These are phyloP conservation scores for Bombus impatiens DNA, from an alignment of 1,140 invertebrate species.

Conservation along the genomic window DNA sequence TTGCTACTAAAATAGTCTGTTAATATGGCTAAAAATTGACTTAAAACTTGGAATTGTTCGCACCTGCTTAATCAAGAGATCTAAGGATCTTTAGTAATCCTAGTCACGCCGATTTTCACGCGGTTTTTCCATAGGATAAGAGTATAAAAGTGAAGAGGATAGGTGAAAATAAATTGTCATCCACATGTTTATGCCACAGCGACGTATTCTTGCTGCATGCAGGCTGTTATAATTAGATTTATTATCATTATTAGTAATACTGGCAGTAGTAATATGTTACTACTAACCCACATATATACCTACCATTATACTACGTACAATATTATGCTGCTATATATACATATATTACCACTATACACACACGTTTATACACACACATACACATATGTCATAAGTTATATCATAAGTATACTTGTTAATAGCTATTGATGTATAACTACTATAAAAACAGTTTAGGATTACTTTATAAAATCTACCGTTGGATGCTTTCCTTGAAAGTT, in stretches of 20 bases:
- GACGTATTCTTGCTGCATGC: conserved; percentile 52
- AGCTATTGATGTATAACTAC: not conserved
- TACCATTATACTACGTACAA: not conserved
- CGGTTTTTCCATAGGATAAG: conserved; percentile 42
- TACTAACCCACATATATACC: not conserved
- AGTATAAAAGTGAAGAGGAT: conserved; percentile 11
- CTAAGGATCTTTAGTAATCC: conserved; percentile 57
- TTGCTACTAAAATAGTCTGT: not conserved
- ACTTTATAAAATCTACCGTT: not conserved
- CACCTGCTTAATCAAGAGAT: conserved; percentile 11
- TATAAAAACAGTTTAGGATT: not conserved
- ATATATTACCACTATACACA: not conserved
- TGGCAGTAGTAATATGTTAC: conserved; percentile 15
- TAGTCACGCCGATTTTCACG: conserved; percentile 59
- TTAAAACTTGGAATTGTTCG: not conserved
- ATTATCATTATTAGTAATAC: conserved; percentile 30
- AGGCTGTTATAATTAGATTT: conserved; percentile 62
- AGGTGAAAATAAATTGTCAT: conserved; percentile 53
- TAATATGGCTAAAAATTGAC: not conserved
- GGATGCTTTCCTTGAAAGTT: conserved; percentile 9
- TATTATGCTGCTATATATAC: not conserved
- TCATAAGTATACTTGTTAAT: conserved; percentile 25
- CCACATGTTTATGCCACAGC: conserved; percentile 34
- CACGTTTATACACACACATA: not conserved
- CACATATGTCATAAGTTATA: not conserved